A percentile compares a stretch with the other conserved stretches of the same genome.
These are phyloP conservation scores for Papilio polyxenes DNA, from an alignment of 1,140 invertebrate species.

Conservation along the genomic window DNA sequence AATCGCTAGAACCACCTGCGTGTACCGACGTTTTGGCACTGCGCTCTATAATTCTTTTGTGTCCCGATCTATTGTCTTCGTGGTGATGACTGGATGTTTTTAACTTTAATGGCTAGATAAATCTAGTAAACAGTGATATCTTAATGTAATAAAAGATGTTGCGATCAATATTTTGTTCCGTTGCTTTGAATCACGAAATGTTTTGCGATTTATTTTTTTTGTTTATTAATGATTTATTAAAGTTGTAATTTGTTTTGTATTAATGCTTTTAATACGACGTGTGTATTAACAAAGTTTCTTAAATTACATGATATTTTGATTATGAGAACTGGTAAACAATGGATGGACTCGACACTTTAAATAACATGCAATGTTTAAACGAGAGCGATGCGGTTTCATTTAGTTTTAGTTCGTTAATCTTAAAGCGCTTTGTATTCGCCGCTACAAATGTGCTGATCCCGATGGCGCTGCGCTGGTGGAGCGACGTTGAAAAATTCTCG, in stretches of 20 bases:
- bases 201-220: constrained; percentile 13
- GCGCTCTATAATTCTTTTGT: constrained; percentile 77
- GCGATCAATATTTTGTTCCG: constrained; percentile 26
- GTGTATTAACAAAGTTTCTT: constrained; percentile 10
- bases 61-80: constrained; percentile 68
- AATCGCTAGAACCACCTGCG: constrained; percentile 73
- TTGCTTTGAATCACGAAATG: constrained; percentile 12
- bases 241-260: background rate
- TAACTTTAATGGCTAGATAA: constrained; percentile 39
- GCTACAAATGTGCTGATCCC: constrained; percentile 60
- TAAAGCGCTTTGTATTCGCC: constrained; percentile 67
- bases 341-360: constrained; percentile 38
- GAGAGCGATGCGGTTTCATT: constrained; percentile 68
- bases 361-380: constrained; percentile 45
- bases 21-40: constrained; percentile 70
- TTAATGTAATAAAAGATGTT: constrained; percentile 31
- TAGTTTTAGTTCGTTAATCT: constrained; percentile 70
- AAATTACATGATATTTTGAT: constrained; percentile 26
- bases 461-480: constrained; percentile 60
- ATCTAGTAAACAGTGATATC: constrained; percentile 37
- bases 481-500: constrained; percentile 76
- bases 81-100: constrained; percentile 61
- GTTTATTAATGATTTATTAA: background rate
- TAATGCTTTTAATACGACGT: background rate
- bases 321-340: constrained; percentile 6